Conservation (phyloP, 2,797 vertebrate species). For the Champsocephalus esox region DNA sequence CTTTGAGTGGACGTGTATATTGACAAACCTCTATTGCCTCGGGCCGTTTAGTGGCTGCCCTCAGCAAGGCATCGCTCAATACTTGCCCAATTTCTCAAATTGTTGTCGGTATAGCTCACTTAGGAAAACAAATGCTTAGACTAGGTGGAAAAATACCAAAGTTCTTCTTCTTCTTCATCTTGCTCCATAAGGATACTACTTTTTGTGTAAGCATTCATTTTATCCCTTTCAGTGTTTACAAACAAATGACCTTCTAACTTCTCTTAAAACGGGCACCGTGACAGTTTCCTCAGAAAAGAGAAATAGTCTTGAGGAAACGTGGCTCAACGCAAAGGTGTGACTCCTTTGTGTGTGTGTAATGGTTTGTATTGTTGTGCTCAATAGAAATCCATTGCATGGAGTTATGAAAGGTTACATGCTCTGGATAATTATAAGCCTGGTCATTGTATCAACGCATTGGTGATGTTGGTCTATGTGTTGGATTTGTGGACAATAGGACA, state of each 20-base stretch:
- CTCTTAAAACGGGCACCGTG: neutral
- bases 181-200: neutral
- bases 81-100: too few species aligned
- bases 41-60: too few species aligned
- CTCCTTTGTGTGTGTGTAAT: neutral
- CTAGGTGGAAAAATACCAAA: too few species aligned
- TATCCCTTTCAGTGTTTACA: neutral
- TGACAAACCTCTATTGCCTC: too few species aligned
- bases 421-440: conserved; percentile 4
- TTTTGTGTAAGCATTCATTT: neutral
- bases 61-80: too few species aligned
- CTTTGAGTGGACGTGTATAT: too few species aligned
- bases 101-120: too few species aligned
- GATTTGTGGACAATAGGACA: neutral
- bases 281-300: neutral
- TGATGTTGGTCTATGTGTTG: conserved; percentile 8
- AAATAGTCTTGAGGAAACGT: conserved; percentile 24
- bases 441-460: neutral
- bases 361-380: neutral
- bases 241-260: neutral
- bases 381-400: neutral
- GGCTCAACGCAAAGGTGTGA: neutral
- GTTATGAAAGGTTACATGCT: conserved; percentile 4
- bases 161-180: neutral
- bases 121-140: too few species aligned